These are phyloP conservation scores for Coptodon rendalli DNA, from an alignment of 2,113 vertebrate genomes.

Conservation along the genomic window DNA sequence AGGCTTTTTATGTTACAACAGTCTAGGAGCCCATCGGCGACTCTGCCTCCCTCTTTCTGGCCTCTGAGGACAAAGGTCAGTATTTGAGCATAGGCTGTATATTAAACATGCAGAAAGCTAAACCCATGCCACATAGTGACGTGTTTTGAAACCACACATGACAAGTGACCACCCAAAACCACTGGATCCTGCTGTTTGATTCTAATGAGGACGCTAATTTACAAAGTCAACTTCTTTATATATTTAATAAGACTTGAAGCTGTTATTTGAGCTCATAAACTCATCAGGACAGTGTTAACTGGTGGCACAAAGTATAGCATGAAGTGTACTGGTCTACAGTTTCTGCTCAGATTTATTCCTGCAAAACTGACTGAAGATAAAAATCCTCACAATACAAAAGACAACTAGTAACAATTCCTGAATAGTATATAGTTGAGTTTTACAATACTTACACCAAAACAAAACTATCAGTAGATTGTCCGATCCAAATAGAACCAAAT, in stretches of 20 bases:
- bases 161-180: background rate
- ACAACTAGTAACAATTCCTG: background rate
- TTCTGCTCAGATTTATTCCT: background rate
- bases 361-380: background rate
- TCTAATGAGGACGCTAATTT: fast-evolving
- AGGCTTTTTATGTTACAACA: background rate
- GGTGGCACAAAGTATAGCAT: fast-evolving
- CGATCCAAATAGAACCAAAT: background rate
- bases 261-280: background rate
- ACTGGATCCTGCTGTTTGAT: background rate
- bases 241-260: background rate
- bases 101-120: background rate
- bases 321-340: background rate
- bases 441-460: background rate
- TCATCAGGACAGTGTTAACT: background rate
- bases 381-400: background rate
- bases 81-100: background rate
- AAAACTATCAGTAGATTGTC: fast-evolving
- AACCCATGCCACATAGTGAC: fast-evolving
- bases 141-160: background rate
- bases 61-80: background rate
- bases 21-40: background rate
- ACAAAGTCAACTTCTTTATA: background rate
- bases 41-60: background rate
- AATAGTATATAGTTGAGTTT: background rate